phyloP scores from a whole-genome alignment of 2,113 vertebrate species.

The Phasianus colchicus region DNA sequence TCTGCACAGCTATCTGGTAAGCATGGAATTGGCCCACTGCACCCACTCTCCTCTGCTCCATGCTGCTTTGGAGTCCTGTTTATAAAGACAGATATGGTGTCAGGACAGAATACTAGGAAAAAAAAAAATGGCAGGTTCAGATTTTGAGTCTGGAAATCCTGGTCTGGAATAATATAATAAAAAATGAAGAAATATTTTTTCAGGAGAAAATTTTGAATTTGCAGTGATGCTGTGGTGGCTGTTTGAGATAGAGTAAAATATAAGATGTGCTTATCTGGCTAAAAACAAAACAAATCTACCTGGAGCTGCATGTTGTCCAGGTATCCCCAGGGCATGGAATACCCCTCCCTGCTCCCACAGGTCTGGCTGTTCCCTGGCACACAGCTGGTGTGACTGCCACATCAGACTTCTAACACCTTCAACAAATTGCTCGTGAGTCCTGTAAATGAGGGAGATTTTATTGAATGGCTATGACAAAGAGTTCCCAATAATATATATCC shows the following conservation, averaged over 20 bases:
- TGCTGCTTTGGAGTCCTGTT: not conserved
- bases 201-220: not conserved
- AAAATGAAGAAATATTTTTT: not conserved
- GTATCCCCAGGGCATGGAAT: not conserved
- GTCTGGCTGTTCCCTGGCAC: not conserved
- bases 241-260: not conserved
- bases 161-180: not conserved
- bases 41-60: not conserved
- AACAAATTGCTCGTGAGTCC: not conserved
- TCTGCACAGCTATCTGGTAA: not conserved
- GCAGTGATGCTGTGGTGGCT: not conserved
- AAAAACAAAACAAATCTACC: not conserved
- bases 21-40: rapidly evolving
- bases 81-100: not conserved
- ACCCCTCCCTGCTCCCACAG: not conserved
- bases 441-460: not conserved
- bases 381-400: not conserved
- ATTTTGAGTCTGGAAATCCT: not conserved
- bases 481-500: not conserved
- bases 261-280: not conserved
- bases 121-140: not conserved
- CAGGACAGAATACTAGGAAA: not conserved
- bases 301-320: not conserved
- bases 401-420: not conserved
- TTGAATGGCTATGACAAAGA: not conserved